Evolutionary conservation across 2,113 vertebrate genomes (phyloP).

Genomic region (Salvator merianae): DNA sequence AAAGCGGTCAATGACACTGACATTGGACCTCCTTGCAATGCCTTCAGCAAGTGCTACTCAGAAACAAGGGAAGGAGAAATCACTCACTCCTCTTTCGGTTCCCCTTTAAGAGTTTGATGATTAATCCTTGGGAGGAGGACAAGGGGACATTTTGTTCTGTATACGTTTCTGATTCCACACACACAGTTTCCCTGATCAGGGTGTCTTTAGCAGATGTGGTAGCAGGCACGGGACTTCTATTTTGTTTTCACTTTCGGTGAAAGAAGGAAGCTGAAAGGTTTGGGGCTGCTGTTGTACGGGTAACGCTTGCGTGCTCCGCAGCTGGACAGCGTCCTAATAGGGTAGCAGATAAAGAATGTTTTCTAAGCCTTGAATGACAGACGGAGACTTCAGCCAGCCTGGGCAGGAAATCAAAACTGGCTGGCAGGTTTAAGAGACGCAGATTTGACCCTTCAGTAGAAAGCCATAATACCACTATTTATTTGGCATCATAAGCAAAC

Average conservation of each 20-base stretch:
- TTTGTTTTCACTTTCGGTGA: not conserved
- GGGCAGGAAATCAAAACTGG: conserved; percentile 45
- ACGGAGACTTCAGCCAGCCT: conserved; percentile 19
- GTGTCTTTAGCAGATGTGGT: too few relatives aligned
- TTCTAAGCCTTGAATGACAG: conserved; percentile 32
- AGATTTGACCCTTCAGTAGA: conserved; percentile 24
- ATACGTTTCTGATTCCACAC: too few relatives aligned
- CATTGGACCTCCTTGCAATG: too few relatives aligned
- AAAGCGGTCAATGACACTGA: too few relatives aligned
- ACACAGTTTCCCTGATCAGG: too few relatives aligned
- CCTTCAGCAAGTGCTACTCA: too few relatives aligned
- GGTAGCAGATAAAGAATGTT: conserved; percentile 13
- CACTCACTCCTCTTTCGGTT: too few relatives aligned
- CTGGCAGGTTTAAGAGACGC: conserved; percentile 8
- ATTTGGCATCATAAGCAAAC: not conserved
- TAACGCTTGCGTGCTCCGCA: not conserved
- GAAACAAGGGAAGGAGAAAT: too few relatives aligned
- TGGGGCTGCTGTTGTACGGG: not conserved
- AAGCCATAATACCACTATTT: conserved; percentile 35
- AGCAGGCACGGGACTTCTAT: not conserved
- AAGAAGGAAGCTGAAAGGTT: not conserved
- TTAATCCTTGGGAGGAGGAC: too few relatives aligned
- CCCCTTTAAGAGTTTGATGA: too few relatives aligned
- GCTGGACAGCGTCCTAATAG: not conserved
- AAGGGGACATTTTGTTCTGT: too few relatives aligned